These are phyloP conservation scores for Popillia japonica DNA, from an alignment of 1,140 invertebrate genomes.

Conservation along the genomic window DNA sequence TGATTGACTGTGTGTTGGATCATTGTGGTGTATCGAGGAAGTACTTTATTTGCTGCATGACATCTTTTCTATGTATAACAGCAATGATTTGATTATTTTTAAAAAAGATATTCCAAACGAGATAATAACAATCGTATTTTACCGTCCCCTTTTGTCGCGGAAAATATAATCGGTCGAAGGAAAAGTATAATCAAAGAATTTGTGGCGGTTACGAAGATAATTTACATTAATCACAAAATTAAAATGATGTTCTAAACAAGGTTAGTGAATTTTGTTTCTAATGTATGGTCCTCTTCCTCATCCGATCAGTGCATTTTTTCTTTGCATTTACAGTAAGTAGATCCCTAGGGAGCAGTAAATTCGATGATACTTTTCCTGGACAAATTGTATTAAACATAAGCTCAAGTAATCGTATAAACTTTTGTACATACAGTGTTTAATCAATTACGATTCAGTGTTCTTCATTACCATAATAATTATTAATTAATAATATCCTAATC, in stretches of 20 bases:
- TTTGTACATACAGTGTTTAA: neutral
- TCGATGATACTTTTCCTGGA: too few relatives aligned
- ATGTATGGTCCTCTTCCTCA: too few relatives aligned
- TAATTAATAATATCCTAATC: neutral
- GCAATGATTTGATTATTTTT: neutral
- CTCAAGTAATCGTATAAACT: neutral
- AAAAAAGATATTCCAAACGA: neutral
- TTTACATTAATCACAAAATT: too few relatives aligned
- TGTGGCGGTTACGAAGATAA: too few relatives aligned
- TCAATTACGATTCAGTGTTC: neutral
- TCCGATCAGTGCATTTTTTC: too few relatives aligned
- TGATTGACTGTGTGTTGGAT: neutral
- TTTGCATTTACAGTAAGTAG: too few relatives aligned
- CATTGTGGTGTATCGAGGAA: neutral
- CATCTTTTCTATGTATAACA: neutral
- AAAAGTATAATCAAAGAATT: neutral
- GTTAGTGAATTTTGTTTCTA: too few relatives aligned
- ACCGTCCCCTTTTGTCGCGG: conserved; percentile 22
- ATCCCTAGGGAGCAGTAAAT: too few relatives aligned
- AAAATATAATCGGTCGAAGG: neutral
- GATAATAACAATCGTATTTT: conserved; percentile 23
- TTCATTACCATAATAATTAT: neutral
- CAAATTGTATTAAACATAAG: neutral
- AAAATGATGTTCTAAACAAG: too few relatives aligned
- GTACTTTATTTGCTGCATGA: neutral